Conservation (phyloP, 2,797 vertebrate genomes). For the Protosalanx chinensis region DNA sequence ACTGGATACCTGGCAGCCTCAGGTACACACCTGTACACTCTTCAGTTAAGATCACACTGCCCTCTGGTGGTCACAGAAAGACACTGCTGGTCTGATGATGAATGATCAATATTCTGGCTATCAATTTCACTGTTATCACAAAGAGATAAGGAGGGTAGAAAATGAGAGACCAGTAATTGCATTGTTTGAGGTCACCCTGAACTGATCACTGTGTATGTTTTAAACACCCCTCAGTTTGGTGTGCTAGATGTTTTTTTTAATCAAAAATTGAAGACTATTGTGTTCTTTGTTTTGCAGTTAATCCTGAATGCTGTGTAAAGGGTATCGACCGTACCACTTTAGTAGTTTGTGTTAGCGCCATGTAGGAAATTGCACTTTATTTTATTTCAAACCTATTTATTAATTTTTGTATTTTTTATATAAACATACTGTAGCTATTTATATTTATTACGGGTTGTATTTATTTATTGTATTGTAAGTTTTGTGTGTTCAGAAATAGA, state of each 20-base stretch:
- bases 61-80: not conserved
- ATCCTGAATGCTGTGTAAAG: conserved; percentile 21
- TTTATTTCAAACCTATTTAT: conserved; percentile 13
- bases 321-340: not conserved
- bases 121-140: not conserved
- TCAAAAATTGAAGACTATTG: not conserved
- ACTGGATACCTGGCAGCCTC: no score
- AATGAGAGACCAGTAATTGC: conserved; percentile 8
- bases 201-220: conserved; percentile 9
- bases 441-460: conserved; percentile 14
- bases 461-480: conserved; percentile 4
- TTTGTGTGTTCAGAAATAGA: conserved; percentile 1
- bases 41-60: not conserved
- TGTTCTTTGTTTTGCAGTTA: conserved; percentile 16
- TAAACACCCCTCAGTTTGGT: conserved; percentile 23
- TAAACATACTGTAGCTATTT: not conserved
- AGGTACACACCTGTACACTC: no score
- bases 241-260: conserved; percentile 13
- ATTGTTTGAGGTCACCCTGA: conserved; percentile 15
- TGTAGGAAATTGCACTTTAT: conserved; percentile 15
- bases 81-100: not conserved
- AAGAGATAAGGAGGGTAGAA: not conserved
- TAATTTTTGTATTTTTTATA: conserved; percentile 25
- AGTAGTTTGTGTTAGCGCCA: not conserved
- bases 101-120: not conserved